Conservation (phyloP, 1,140 invertebrate genomes). For the Trypoxylus dichotomus region DNA sequence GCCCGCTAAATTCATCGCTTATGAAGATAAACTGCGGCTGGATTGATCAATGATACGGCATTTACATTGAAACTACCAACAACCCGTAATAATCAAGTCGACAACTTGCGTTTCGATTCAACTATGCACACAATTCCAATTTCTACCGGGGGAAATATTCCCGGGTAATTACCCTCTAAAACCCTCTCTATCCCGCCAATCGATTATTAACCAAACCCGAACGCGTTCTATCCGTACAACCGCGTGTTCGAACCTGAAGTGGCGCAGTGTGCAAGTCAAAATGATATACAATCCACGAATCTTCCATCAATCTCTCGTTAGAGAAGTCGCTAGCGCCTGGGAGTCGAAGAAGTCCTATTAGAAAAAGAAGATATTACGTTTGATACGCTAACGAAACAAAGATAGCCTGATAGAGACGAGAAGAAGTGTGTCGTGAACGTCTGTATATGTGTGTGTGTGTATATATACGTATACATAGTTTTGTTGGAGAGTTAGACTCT, state of each 20-base stretch:
- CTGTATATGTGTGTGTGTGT: background rate
- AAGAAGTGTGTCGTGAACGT: background rate
- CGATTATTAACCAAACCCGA: background rate
- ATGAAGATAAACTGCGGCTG: too few species aligned
- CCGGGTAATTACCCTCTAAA: background rate
- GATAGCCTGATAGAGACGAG: background rate
- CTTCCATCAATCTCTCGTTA: conserved; percentile 3
- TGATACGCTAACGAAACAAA: background rate
- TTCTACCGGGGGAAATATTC: background rate
- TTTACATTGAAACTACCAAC: too few species aligned
- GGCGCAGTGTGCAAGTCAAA: conserved; percentile 20
- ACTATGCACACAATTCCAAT: background rate
- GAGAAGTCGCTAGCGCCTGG: background rate
- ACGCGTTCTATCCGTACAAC: background rate
- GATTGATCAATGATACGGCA: too few species aligned
- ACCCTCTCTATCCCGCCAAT: background rate
- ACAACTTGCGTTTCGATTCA: background rate
- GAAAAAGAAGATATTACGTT: background rate
- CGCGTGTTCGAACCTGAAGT: conserved; percentile 17
- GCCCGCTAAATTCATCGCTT: too few species aligned
- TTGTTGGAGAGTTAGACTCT: conserved; percentile 16
- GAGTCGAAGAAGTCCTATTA: conserved; percentile 5
- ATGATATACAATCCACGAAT: conserved; percentile 16
- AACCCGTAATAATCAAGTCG: background rate
- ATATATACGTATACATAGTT: background rate